Conservation (phyloP, 2,797 vertebrate species). For the Enteromius thamalakanensis region DNA sequence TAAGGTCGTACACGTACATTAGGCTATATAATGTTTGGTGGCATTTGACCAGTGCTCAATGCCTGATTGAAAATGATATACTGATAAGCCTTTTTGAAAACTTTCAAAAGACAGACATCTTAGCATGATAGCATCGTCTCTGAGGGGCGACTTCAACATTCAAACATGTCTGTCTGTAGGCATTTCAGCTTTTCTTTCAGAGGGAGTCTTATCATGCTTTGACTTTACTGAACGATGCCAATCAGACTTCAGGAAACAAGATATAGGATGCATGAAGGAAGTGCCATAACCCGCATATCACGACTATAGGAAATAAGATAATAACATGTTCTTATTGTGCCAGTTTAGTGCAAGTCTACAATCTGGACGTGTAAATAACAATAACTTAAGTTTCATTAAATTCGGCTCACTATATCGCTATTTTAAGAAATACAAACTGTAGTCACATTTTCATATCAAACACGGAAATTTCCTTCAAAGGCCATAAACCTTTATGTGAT, state of each 20-base stretch:
- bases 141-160: background rate
- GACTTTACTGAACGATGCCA: slow-evolving; percentile 10
- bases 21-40: background rate
- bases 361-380: background rate
- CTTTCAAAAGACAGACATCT: slow-evolving; percentile 38
- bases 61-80: background rate
- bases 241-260: background rate
- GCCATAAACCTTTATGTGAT: background rate
- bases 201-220: slow-evolving; percentile 13
- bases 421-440: background rate
- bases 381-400: background rate
- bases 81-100: background rate
- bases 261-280: background rate
- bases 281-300: background rate
- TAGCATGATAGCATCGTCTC: slow-evolving; percentile 31
- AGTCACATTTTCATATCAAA: background rate
- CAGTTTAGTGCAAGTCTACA: background rate
- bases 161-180: slow-evolving; percentile 7
- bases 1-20: background rate
- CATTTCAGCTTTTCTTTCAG: background rate
- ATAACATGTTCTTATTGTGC: background rate
- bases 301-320: background rate
- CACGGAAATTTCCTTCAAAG: background rate
- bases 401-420: background rate
- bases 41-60: background rate